Conservation (phyloP, 1,140 invertebrate genomes). For the Nasonia longicornis region DNA sequence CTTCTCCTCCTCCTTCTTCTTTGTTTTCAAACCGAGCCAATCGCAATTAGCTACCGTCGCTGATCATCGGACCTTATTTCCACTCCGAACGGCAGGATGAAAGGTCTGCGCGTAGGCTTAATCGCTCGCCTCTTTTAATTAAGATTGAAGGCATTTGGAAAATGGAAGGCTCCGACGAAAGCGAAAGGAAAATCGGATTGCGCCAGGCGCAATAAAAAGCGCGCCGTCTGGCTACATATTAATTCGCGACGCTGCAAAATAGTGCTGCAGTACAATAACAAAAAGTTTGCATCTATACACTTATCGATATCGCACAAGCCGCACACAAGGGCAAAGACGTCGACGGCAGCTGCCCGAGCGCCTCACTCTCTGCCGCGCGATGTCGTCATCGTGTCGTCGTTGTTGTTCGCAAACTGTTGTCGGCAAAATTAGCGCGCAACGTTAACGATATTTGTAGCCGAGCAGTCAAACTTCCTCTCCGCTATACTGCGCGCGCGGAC, state of each 20-base stretch:
- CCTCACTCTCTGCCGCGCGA: background rate
- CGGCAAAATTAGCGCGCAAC: conserved; percentile 24
- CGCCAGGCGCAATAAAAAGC: background rate
- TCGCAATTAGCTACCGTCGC: background rate
- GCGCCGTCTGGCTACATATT: too few species aligned
- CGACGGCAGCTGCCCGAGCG: background rate
- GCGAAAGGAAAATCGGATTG: background rate
- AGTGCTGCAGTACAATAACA: too few species aligned
- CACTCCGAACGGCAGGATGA: background rate
- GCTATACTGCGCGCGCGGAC: background rate
- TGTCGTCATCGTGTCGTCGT: background rate
- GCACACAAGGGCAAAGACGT: background rate
- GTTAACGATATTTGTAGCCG: conserved; percentile 28
- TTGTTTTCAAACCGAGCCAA: background rate
- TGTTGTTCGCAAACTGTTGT: conserved; percentile 11
- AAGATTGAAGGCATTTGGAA: conserved; percentile 29
- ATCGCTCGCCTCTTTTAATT: conserved; percentile 27
- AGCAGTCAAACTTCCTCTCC: background rate
- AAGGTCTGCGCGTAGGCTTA: background rate
- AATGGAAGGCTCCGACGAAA: background rate
- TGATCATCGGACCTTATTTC: conserved; percentile 1
- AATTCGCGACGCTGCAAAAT: too few species aligned
- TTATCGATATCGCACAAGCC: background rate
- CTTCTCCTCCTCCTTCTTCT: background rate
- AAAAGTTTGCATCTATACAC: background rate